Conservation (phyloP, 92 coral and sea anemone species). For the Zoanthus solanderi region DNA sequence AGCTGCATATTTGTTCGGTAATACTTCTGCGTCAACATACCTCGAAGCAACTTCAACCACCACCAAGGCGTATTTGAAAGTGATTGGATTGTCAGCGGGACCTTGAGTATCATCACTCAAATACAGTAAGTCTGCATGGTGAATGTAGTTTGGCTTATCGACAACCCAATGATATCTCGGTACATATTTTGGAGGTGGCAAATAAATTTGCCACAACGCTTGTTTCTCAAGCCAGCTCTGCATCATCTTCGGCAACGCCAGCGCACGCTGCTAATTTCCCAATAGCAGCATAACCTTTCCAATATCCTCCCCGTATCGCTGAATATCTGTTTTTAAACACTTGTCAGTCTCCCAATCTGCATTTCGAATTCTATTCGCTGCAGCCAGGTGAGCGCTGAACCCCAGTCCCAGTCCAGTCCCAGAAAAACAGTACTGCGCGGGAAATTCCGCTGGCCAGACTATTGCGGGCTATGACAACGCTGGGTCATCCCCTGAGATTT, state of each 20-base stretch:
- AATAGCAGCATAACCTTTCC: not conserved
- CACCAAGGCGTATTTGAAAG: not conserved
- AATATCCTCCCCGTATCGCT: not conserved
- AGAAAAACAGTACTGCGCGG: not conserved
- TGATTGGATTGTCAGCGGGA: too few species aligned
- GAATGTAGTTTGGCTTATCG: too few species aligned
- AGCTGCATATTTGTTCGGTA: not conserved
- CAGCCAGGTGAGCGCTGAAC: not conserved
- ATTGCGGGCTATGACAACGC: not conserved
- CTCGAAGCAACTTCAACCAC: not conserved
- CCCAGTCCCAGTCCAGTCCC: not conserved
- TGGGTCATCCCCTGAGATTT: not conserved
- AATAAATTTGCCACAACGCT: too few species aligned
- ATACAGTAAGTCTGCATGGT: not conserved
- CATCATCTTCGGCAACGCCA: not conserved
- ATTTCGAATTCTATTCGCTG: too few species aligned
- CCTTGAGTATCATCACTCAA: not conserved
- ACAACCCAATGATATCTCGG: too few species aligned
- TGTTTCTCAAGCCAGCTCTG: not conserved
- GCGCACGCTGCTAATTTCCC: not conserved
- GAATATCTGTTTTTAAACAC: too few species aligned
- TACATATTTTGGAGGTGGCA: too few species aligned
- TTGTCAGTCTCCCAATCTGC: too few species aligned
- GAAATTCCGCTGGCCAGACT: not conserved
- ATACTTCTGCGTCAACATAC: too few species aligned